Conservation (phyloP, 2,797 vertebrate species). For the Sternarchorhynchus goeldii region DNA sequence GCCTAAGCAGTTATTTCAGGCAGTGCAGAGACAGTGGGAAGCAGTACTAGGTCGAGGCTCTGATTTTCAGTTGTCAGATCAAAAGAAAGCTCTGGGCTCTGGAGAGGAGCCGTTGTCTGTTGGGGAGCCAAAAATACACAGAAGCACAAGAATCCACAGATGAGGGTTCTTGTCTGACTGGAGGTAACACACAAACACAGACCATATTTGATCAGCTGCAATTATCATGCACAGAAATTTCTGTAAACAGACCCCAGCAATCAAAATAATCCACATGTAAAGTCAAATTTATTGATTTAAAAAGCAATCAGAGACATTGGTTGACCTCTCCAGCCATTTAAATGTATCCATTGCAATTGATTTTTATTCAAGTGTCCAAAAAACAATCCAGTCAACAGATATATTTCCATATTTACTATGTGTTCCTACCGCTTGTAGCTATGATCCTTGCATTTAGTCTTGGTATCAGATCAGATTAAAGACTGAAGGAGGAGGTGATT, state of each 20-base stretch:
- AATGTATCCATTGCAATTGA: no score
- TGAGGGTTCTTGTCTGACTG: no score
- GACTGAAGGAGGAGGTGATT: not conserved
- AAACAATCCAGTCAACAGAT: no score
- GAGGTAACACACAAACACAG: not conserved
- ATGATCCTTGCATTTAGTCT: not conserved
- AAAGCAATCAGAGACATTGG: not conserved
- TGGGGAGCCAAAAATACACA: conserved; percentile 9
- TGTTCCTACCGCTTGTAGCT: not conserved
- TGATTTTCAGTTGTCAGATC: conserved; percentile 24
- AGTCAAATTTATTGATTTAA: not conserved
- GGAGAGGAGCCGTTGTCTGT: conserved; percentile 8
- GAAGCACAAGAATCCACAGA: not conserved
- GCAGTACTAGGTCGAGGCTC: not conserved
- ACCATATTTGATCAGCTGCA: not conserved
- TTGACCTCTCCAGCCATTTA: no score
- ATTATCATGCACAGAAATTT: not conserved
- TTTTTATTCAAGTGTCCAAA: no score
- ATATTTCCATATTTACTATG: not conserved
- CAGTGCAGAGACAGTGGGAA: not conserved
- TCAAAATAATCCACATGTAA: not conserved
- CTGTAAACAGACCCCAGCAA: not conserved
- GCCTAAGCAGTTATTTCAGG: not conserved
- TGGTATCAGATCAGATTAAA: not conserved
- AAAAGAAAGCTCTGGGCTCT: conserved; percentile 13